Percentiles rank a stretch among this genome's conserved stretches.
Conservation (phyloP, 2,113 vertebrate species). For the Saimiri boliviensis region DNA sequence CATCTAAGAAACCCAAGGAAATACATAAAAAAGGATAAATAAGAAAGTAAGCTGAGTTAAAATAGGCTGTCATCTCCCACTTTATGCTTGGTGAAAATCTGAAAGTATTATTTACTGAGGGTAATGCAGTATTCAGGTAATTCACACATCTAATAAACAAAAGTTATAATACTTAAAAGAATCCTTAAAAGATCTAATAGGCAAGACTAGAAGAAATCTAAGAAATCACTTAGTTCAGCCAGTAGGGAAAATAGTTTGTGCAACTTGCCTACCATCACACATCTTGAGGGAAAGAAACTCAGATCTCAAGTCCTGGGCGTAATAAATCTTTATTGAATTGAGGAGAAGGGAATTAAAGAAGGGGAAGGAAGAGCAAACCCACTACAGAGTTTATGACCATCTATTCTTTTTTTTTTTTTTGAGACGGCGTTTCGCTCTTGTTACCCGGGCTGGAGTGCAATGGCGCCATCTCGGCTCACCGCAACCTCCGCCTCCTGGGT, state of each 20-base stretch:
- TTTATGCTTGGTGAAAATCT: neutral
- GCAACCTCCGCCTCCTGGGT: too few relatives aligned
- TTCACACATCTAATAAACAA: neutral
- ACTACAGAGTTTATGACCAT: conserved; percentile 26
- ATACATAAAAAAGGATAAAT: neutral
- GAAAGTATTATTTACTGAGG: neutral
- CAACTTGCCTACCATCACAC: neutral
- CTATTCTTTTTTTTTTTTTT: too few relatives aligned
- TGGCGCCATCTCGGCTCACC: too few relatives aligned
- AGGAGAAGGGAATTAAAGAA: neutral
- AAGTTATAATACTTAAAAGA: conserved; percentile 5
- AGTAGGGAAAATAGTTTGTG: neutral
- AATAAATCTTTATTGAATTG: neutral
- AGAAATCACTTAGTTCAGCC: conserved; percentile 27
- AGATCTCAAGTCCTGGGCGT: neutral
- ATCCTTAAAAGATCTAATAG: neutral
- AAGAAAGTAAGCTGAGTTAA: conserved; percentile 22
- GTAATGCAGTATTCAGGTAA: neutral
- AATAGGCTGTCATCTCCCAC: neutral
- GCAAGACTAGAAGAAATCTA: neutral
- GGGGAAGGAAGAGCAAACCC: conserved; percentile 12
- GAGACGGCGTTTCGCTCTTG: too few relatives aligned
- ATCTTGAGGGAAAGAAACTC: neutral
- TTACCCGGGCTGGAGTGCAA: too few relatives aligned
- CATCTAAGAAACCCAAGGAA: conserved; percentile 21